Evolutionary conservation across 2,888 invertebrate species (phyloP).

Genomic region (Pseudococcus jackbeardsleyi): DNA sequence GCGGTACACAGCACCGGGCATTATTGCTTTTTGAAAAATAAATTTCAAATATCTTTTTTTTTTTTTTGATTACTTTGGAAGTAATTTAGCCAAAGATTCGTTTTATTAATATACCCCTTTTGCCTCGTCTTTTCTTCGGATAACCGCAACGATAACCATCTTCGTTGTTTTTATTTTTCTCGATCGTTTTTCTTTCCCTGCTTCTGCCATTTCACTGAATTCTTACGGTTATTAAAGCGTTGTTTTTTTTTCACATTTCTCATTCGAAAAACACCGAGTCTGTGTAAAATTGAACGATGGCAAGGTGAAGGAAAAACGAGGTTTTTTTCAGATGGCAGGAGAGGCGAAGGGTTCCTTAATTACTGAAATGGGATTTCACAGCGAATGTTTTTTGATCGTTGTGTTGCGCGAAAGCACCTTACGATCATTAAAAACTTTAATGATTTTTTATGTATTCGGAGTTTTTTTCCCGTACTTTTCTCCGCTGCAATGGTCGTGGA

Average conservation of each 20-base stretch:
- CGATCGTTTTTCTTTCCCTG: background rate
- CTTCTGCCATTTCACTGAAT: background rate
- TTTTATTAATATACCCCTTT: conserved; percentile 23
- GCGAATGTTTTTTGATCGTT: conserved; percentile 31
- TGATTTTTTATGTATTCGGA: conserved; percentile 12
- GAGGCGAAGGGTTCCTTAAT: background rate
- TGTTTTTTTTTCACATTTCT: background rate
- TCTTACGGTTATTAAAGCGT: conserved; percentile 43
- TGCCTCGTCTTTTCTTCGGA: background rate
- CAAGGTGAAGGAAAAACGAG: background rate
- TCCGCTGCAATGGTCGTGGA: background rate
- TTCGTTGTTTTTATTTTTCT: conserved; percentile 10
- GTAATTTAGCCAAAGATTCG: conserved; percentile 41
- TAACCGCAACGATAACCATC: background rate
- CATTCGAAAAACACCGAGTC: background rate
- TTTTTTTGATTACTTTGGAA: conserved; percentile 41
- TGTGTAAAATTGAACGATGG: background rate
- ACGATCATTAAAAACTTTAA: conserved; percentile 41
- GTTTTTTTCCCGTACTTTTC: background rate
- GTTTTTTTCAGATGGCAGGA: background rate
- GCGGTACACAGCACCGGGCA: background rate
- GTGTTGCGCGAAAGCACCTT: background rate
- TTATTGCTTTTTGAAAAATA: conserved; percentile 49
- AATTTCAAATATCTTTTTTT: conserved; percentile 29
- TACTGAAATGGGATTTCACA: conserved; percentile 48